Evolutionary conservation across 2,888 invertebrate genomes (phyloP), one percentile per base, ranked within the genome.

Genomic region (Nomada lathburiana): DNA sequence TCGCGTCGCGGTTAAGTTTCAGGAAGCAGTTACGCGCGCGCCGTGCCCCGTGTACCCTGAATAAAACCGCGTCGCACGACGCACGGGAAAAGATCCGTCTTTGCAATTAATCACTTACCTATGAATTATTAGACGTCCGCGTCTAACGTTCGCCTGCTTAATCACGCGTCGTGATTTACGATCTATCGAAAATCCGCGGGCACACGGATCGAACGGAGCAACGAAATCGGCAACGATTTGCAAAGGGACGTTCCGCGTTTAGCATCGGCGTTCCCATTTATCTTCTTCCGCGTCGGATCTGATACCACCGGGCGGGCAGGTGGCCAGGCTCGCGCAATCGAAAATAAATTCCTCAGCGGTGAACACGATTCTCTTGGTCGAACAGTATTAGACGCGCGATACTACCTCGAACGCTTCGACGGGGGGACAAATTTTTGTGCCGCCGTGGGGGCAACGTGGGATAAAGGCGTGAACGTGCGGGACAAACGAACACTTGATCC

Each of bases 21-120:
- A 68, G 63, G 55, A 63, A 80, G 72, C 84, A 44, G 81, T 71
- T 64, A 75, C 59, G 62, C 68, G 36, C 59, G n/a, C 47, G 52
- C 26, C 47, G 50, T 36, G 20, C 2, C 10, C 20, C 26, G n/a
- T 4, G 57, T 52, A 36, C 50, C 59, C 26, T 47, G 62, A 23
- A 70, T 69, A 69, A 72, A 72, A 63, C n/a, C 26, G 29, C 10
- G 50, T 29, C 44, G 50, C 26, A 10, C 16, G 23, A 26, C 16
- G 13, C 7, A 50, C 9, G 10, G 2, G 16, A 16, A 11, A 20
- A 3, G 7, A 23, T 16, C 18, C 29, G 23, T 20, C 59, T 47
- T 47, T 16, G 1, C 47, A 16, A 47, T 47, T 60, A 67, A 64
- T 77, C 59, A 20, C 16, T 62, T 20, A 9, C 10, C 26, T 36